These are phyloP conservation scores for Oncorhynchus tshawytscha DNA, from an alignment of 2,113 vertebrate genomes.

Conservation along the genomic window DNA sequence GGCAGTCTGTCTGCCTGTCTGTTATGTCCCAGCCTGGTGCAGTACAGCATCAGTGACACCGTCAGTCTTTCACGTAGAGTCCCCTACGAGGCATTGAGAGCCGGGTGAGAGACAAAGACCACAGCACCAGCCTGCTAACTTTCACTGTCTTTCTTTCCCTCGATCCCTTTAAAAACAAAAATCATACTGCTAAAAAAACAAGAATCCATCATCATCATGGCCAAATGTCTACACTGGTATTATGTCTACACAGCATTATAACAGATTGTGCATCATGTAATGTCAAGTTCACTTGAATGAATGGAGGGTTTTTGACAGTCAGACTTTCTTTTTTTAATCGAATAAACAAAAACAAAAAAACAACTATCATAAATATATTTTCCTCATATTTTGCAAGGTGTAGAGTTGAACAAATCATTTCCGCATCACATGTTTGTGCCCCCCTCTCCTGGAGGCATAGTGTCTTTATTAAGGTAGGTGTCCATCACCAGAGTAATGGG, in stretches of 20 bases:
- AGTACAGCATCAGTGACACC: neutral
- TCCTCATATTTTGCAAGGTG: slow-evolving; percentile 73
- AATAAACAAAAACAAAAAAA: slow-evolving; percentile 41
- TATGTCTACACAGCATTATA: slow-evolving; percentile 77
- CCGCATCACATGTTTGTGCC: slow-evolving; percentile 73
- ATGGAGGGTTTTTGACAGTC: slow-evolving; percentile 7
- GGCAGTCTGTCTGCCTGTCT: neutral
- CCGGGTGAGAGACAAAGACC: neutral
- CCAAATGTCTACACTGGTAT: slow-evolving; percentile 74
- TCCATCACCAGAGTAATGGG: neutral
- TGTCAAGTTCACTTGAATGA: slow-evolving; percentile 49
- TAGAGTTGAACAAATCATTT: slow-evolving; percentile 35
- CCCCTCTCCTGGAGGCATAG: slow-evolving; percentile 79
- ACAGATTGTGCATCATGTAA: slow-evolving; percentile 57
- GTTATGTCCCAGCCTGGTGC: neutral
- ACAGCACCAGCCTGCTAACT: slow-evolving; percentile 10
- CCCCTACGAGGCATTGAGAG: slow-evolving; percentile 69
- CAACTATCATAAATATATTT: slow-evolving; percentile 82
- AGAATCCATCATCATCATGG: slow-evolving; percentile 58
- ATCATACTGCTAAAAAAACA: slow-evolving; percentile 46
- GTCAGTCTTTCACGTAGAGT: slow-evolving; percentile 63
- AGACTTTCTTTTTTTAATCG: slow-evolving; percentile 20
- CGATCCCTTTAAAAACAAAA: slow-evolving; percentile 33
- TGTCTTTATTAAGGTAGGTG: slow-evolving; percentile 76
- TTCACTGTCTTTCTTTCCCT: slow-evolving; percentile 6